Conservation (phyloP, 2,888 invertebrate species). For the Ormyrus pomaceus region DNA sequence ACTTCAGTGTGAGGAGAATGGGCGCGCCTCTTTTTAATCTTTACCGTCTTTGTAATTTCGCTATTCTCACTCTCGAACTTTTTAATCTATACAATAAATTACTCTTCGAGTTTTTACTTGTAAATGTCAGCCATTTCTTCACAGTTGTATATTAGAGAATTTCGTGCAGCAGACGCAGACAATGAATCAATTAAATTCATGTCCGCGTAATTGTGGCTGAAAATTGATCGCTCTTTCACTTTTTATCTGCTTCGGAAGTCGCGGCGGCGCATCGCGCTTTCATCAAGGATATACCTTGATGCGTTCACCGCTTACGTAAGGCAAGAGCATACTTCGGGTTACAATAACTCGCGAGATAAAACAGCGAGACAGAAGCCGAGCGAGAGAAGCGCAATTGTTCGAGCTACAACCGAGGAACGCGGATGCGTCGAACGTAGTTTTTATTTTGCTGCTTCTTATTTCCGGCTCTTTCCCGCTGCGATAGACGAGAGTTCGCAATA, state of each 20-base stretch:
- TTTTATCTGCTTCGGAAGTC: conserved; percentile 2
- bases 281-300: conserved; percentile 8
- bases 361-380: background rate
- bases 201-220: background rate
- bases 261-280: background rate
- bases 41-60: background rate
- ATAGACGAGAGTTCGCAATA: no score
- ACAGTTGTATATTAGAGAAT: no score
- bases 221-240: conserved; percentile 15
- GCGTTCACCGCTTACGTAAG: conserved; percentile 39
- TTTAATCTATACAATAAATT: conserved; percentile 16
- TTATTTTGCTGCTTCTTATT: conserved; percentile 9
- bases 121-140: no score
- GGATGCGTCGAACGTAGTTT: conserved; percentile 57
- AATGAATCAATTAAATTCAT: no score
- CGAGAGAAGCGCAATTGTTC: conserved; percentile 28
- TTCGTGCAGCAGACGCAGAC: no score
- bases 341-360: conserved; percentile 36
- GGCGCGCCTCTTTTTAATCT: conserved; percentile 43
- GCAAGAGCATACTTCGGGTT: background rate
- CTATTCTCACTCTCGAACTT: background rate
- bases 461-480: background rate
- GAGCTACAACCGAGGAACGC: conserved; percentile 56
- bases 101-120: no score
- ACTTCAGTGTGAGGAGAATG: background rate